Conservation (phyloP, 2,888 invertebrate species). For the Lasioglossum figueresi region DNA sequence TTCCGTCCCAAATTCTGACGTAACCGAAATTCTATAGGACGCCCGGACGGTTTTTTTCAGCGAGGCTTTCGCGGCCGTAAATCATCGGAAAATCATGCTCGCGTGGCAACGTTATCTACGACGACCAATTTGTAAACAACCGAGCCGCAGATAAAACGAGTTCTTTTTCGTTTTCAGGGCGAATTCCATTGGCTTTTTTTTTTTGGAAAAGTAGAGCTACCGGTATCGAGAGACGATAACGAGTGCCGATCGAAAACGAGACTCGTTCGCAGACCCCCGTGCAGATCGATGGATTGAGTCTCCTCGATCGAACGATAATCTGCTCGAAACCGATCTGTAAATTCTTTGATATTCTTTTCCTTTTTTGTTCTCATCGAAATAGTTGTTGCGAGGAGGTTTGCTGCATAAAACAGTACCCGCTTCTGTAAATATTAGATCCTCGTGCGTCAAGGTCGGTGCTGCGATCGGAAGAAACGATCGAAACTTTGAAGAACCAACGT, state of each 20-base stretch:
- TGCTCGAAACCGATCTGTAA: conserved; percentile 20
- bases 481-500: not conserved
- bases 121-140: not conserved
- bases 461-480: conserved; percentile 37
- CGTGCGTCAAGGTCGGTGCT: conserved; percentile 65
- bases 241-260: not conserved
- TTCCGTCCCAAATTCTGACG: not conserved
- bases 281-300: not conserved
- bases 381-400: conserved; percentile 37
- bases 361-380: conserved; percentile 45
- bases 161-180: not conserved
- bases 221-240: not conserved
- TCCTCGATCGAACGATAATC: not conserved
- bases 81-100: not conserved
- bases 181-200: not conserved
- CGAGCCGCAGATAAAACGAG: not conserved
- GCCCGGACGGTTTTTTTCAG: not conserved
- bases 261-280: not conserved
- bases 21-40: not conserved
- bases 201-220: not conserved
- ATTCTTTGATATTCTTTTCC: conserved; percentile 30
- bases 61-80: not conserved
- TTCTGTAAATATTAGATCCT: conserved; percentile 72
- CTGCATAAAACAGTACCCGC: conserved; percentile 54
- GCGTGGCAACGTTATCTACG: not conserved